Base-by-base conservation (phyloP, 2,888 invertebrate genomes). In the Sinopyrophorus schimmeli region DNA sequence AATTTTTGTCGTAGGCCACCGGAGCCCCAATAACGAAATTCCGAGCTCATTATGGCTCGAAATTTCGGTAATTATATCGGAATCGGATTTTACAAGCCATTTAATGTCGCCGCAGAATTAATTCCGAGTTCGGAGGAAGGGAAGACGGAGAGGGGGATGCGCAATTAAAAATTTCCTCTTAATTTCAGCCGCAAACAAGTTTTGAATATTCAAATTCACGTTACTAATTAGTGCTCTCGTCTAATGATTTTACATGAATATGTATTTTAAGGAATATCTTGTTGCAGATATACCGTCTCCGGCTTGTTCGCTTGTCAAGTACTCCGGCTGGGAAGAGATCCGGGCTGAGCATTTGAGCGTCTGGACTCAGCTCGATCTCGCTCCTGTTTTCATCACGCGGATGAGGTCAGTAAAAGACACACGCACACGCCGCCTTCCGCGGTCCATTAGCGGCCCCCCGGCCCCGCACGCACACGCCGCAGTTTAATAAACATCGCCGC, bases 251-350 rank as follows among this genome's bases (percentile, higher is more conserved):
- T 34, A 41, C 57, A 61, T 59, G 61, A 60, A 59, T 59, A 58
- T 60, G 58, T 57, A 63, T 61, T 61, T 59, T 57, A 51, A 53
- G 37, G 53, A 48, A 48, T 53, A 40, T 54, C 38, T 62, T 66
- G 64, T 74, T 74, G 24, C 73, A 77, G 77, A 71, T 58, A 63
- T 72, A 58, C 74, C 76, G 17, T 72, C 74, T 12, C 75, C 76
- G n/a, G 66, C 74, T 15, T 77, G 77, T 57, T 70, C 73, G 20
- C 65, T 74, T 39, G 73, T 77, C 57, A 75, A 74, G 60, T 77
- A 77, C 62, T 70, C 73, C 21, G 71, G 71, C 11, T 77, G 77
- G 77, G 71, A 71, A 34, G 74, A 76, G 31, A 65, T 76, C 28
- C 69, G 66, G 39, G 66, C 72, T 49, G 61, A 72, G 7, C 75